phyloP scores from a whole-genome alignment of 2,113 vertebrate genomes.

The Crotalus helleri region DNA sequence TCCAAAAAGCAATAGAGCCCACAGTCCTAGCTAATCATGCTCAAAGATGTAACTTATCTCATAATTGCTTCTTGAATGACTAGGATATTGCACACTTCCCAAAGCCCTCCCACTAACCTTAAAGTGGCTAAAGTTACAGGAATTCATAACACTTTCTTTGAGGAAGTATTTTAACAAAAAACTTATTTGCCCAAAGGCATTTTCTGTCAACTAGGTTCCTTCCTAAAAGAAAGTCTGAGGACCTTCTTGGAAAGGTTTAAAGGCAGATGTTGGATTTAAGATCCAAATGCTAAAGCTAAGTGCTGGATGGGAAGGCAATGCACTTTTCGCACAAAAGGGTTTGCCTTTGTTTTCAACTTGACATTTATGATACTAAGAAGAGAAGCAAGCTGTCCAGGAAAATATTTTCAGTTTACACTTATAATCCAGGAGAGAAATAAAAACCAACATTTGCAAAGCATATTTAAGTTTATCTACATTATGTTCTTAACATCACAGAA shows the following conservation, averaged over 20 bases:
- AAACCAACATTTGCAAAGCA: not conserved
- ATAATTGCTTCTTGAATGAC: not conserved
- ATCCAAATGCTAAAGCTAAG: not conserved
- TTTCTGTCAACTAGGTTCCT: not conserved
- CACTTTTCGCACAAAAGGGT: not conserved
- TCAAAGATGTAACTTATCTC: not conserved
- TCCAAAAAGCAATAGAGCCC: not conserved
- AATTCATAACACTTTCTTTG: not conserved
- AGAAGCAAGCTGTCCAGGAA: constrained; percentile 2
- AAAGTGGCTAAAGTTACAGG: not conserved
- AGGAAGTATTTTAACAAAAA: not conserved
- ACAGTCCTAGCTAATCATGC: not conserved
- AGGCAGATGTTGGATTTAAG: not conserved
- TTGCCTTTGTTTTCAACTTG: not conserved
- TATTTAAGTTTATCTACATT: constrained; percentile 11
- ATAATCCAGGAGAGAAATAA: not conserved
- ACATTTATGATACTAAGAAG: constrained; percentile 4
- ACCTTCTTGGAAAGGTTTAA: not conserved
- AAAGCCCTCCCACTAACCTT: not conserved
- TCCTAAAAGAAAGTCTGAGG: constrained; percentile 9
- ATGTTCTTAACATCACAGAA: constrained; percentile 3
- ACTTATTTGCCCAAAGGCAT: not conserved
- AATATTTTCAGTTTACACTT: constrained; percentile 13
- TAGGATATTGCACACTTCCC: not conserved
- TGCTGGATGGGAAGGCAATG: not conserved